Conservation (phyloP, 2,113 vertebrate species). For the Lasiurus cinereus region DNA sequence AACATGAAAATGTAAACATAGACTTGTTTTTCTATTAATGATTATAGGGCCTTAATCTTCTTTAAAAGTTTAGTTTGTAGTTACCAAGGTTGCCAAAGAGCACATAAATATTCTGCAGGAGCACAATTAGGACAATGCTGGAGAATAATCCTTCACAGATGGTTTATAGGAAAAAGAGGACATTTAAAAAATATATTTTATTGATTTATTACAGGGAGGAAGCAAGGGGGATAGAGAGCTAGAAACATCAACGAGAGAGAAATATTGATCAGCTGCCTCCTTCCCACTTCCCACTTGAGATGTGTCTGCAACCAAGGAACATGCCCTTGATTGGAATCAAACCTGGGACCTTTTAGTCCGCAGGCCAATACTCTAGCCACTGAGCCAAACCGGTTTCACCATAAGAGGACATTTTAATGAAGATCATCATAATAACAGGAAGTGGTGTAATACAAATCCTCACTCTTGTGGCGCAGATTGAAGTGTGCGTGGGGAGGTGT, state of each 20-base stretch:
- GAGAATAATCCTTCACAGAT: conserved; percentile 61
- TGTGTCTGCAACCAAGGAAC: too few relatives aligned
- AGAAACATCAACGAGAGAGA: too few relatives aligned
- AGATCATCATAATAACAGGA: conserved; percentile 65
- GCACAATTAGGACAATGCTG: conserved; percentile 48
- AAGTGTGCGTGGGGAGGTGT: conserved; percentile 36
- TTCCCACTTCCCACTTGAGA: too few relatives aligned
- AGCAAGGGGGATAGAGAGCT: too few relatives aligned
- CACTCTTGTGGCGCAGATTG: conserved; percentile 52
- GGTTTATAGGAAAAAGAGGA: conserved; percentile 60
- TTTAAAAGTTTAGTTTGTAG: background rate
- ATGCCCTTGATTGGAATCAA: too few relatives aligned
- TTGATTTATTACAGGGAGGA: too few relatives aligned
- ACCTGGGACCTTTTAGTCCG: too few relatives aligned
- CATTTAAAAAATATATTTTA: background rate
- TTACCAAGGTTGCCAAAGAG: conserved; percentile 11
- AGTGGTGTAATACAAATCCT: conserved; percentile 46
- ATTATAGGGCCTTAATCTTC: background rate
- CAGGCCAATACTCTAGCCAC: too few relatives aligned
- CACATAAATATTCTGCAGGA: conserved; percentile 63
- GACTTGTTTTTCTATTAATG: conserved; percentile 38
- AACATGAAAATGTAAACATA: conserved; percentile 48
- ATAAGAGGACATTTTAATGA: conserved; percentile 66
- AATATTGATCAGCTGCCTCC: too few relatives aligned
- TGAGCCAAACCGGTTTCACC: too few relatives aligned